Evolutionary conservation across 2,888 invertebrate species (phyloP).

Genomic region (Colostygia pectinataria): DNA sequence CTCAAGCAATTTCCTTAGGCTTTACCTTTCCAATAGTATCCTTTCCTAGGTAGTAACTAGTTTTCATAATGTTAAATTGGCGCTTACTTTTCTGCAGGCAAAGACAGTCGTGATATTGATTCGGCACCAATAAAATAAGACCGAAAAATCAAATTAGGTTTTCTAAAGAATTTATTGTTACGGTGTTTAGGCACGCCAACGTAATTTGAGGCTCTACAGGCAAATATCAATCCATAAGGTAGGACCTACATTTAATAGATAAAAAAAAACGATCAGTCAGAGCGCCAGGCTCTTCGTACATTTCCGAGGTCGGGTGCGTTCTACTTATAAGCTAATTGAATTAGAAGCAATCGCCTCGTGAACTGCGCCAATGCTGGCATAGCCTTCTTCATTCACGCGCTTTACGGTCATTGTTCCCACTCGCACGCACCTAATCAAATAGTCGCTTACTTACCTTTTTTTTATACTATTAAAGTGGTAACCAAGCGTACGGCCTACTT

Average conservation of each 20-base stretch:
- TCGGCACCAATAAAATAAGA: constrained; percentile 7
- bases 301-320: constrained; percentile 55
- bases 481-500: too few species aligned
- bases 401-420: constrained; percentile 56
- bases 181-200: constrained; percentile 23
- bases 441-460: too few species aligned
- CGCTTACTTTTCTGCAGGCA: too few species aligned
- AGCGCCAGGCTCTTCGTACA: constrained; percentile 31
- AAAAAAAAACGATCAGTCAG: constrained; percentile 48
- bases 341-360: constrained; percentile 72
- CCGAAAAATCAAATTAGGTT: constrained; percentile 23
- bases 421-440: constrained; percentile 23
- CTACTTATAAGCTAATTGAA: constrained; percentile 76
- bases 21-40: too few species aligned
- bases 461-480: too few species aligned
- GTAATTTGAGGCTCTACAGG: constrained; percentile 39
- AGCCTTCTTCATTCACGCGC: constrained; percentile 48
- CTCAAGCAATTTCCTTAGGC: too few species aligned
- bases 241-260: constrained; percentile 8
- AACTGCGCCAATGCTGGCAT: constrained; percentile 43
- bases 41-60: too few species aligned
- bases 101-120: not conserved
- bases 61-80: too few species aligned
- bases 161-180: constrained; percentile 33
- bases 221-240: constrained; percentile 37